phyloP scores from a whole-genome alignment of 1,140 invertebrate genomes.

The Aphaenogaster rudis region DNA sequence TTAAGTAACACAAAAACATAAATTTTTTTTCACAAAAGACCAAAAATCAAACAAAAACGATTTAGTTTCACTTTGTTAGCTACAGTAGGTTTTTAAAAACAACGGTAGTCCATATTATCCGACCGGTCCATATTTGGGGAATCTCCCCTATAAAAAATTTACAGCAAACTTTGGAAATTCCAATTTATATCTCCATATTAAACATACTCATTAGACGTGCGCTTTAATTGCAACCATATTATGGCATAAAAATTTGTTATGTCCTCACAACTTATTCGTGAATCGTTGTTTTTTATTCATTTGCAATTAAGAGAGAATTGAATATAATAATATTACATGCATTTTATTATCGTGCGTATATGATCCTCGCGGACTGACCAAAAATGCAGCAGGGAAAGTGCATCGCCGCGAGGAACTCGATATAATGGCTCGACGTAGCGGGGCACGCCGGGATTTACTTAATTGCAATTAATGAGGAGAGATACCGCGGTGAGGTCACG shows the following conservation, averaged over 20 bases:
- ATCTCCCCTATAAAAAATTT: background rate
- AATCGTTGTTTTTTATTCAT: background rate
- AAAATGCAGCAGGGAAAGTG: constrained; percentile 32
- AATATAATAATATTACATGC: constrained; percentile 10
- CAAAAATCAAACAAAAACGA: too few species aligned
- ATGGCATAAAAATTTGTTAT: background rate
- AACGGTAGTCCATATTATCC: too few species aligned
- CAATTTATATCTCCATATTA: background rate
- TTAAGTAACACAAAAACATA: too few species aligned
- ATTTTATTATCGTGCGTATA: constrained; percentile 4
- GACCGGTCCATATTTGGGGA: too few species aligned
- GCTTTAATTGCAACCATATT: constrained; percentile 10
- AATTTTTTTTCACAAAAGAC: too few species aligned
- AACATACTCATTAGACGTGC: background rate
- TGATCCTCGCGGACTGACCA: background rate
- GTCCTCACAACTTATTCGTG: background rate
- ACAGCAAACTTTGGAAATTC: background rate
- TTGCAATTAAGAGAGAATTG: constrained; percentile 1
- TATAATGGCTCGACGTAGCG: constrained; percentile 80
- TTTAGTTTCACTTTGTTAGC: too few species aligned
- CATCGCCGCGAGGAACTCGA: constrained; percentile 68
- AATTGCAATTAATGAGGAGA: constrained; percentile 87
- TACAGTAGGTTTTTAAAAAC: too few species aligned
- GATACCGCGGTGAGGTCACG: constrained; percentile 83
- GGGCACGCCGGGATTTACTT: constrained; percentile 82